Conservation (phyloP, 2,888 invertebrate genomes). For the Diplazon laetatorius region DNA sequence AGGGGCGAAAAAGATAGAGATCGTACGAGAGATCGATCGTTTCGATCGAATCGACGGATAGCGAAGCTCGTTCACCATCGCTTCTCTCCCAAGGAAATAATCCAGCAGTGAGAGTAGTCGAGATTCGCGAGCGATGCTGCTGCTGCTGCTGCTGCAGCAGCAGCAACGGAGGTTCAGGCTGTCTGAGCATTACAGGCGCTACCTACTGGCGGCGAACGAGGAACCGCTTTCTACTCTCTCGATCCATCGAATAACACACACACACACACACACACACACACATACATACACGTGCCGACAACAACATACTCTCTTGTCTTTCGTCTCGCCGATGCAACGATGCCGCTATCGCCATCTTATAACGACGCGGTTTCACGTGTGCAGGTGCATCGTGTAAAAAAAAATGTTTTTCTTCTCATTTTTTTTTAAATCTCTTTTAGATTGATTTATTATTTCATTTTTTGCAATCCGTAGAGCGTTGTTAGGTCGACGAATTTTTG, state of each 20-base stretch:
- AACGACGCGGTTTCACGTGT: slow-evolving; percentile 13
- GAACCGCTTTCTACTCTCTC: slow-evolving; percentile 64
- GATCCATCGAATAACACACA: slow-evolving; percentile 45
- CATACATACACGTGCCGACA: neutral
- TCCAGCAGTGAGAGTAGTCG: slow-evolving; percentile 35
- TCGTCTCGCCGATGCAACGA: slow-evolving; percentile 15
- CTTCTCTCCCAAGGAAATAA: slow-evolving; percentile 25
- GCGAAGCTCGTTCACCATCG: slow-evolving; percentile 16
- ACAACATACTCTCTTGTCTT: slow-evolving; percentile 40
- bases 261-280: slow-evolving; percentile 5
- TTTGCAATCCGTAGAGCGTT: too few species aligned
- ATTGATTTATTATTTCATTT: too few species aligned
- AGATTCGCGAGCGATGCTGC: neutral
- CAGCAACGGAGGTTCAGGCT: neutral
- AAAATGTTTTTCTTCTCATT: slow-evolving; percentile 36
- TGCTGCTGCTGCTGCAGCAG: neutral
- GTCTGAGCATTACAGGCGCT: slow-evolving; percentile 11
- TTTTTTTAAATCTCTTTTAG: too few species aligned
- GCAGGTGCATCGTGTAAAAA: slow-evolving; percentile 42
- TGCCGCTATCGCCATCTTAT: slow-evolving; percentile 28
- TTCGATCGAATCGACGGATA: slow-evolving; percentile 27
- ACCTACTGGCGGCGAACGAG: slow-evolving; percentile 34
- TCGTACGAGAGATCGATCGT: slow-evolving; percentile 45
- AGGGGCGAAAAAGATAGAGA: slow-evolving; percentile 42
- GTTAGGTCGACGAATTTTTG: too few species aligned